These are phyloP conservation scores for Plumapathes pennacea DNA, from an alignment of 92 coral and sea anemone species.

Conservation along the genomic window DNA sequence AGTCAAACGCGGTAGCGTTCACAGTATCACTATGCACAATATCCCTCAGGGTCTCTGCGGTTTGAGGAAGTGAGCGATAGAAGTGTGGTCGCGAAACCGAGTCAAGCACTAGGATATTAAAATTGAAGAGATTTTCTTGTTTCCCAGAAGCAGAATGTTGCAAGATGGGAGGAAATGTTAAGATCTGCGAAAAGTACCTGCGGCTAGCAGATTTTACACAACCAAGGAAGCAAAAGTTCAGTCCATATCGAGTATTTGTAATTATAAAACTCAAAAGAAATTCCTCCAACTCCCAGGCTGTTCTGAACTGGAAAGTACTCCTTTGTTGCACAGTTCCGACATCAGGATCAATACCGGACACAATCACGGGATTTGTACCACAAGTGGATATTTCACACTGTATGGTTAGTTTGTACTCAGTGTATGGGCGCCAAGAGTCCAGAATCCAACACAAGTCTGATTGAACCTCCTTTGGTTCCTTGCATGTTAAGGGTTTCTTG, in stretches of 20 bases:
- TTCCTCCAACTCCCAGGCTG: conserved; percentile 39
- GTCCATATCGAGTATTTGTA: conserved; percentile 48
- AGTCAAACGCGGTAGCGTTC: conserved; percentile 72
- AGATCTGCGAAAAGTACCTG: conserved; percentile 49
- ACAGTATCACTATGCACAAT: conserved; percentile 54
- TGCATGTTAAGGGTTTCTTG: conserved; percentile 51
- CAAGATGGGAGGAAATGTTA: conserved; percentile 66
- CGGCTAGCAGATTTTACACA: conserved; percentile 50
- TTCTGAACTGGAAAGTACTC: conserved; percentile 17
- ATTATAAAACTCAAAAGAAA: conserved; percentile 48
- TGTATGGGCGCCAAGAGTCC: conserved; percentile 47
- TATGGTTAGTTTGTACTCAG: conserved; percentile 31
- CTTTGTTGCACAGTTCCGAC: conserved; percentile 58
- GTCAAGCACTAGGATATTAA: conserved; percentile 70
- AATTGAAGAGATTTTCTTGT: conserved; percentile 36
- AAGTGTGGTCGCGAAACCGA: conserved; percentile 85
- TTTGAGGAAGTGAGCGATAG: conserved; percentile 77
- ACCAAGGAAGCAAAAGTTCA: conserved; percentile 67
- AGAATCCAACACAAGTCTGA: conserved; percentile 47
- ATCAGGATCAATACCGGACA: conserved; percentile 61
- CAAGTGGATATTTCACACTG: conserved; percentile 67
- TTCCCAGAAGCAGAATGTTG: conserved; percentile 24
- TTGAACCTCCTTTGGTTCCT: conserved; percentile 1
- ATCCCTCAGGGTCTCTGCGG: conserved; percentile 53
- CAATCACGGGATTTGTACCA: conserved; percentile 54